These are phyloP conservation scores for Meteorus sp. DNA, from an alignment of 1,140 invertebrate genomes.

Conservation along the genomic window DNA sequence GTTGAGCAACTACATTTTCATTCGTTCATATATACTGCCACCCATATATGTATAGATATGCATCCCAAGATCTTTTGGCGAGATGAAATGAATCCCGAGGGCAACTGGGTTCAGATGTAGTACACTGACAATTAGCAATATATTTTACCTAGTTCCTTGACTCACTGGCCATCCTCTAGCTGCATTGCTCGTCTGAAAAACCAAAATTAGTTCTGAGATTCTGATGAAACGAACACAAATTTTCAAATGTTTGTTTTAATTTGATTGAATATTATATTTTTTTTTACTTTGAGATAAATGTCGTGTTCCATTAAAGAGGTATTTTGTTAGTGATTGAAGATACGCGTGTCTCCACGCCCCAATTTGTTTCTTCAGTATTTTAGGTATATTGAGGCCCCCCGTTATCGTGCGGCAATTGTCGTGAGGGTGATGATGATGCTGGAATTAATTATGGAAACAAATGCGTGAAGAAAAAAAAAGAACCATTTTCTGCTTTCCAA, in stretches of 20 bases:
- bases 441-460: constrained; percentile 5
- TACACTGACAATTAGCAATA: neutral
- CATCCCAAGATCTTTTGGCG: too few species aligned
- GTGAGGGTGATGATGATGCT: too few species aligned
- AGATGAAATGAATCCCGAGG: neutral
- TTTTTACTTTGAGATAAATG: neutral
- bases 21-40: too few species aligned
- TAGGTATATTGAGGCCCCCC: too few species aligned
- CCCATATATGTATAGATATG: too few species aligned
- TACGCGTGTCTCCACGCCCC: too few species aligned
- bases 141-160: constrained; percentile 24
- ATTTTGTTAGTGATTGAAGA: too few species aligned
- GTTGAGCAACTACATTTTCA: too few species aligned
- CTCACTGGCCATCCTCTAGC: constrained; percentile 19
- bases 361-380: too few species aligned
- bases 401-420: too few species aligned
- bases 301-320: neutral
- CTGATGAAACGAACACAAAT: neutral
- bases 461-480: too few species aligned
- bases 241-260: neutral
- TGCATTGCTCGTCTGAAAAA: constrained; percentile 12
- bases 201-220: neutral
- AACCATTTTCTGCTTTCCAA: too few species aligned
- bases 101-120: neutral
- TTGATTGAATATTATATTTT: neutral